These are phyloP conservation scores for Sebastes melanostomus DNA, from an alignment of 2,797 vertebrate species.

Conservation along the genomic window DNA sequence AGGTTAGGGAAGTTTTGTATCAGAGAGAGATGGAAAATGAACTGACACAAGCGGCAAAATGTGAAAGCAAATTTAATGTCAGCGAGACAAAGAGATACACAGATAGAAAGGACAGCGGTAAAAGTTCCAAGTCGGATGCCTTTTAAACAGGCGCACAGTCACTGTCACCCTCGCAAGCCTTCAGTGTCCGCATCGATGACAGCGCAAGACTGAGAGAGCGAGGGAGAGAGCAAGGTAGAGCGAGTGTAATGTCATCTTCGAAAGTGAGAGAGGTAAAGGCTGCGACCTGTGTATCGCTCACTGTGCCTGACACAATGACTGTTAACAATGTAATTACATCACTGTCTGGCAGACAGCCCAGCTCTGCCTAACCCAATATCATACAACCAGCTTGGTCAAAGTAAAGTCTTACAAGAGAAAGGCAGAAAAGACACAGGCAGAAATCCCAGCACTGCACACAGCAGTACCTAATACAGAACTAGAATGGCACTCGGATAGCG, in stretches of 20 bases:
- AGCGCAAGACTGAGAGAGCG: constrained; percentile 6
- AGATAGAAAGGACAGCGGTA: background rate
- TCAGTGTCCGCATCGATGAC: constrained; percentile 43
- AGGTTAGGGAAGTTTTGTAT: background rate
- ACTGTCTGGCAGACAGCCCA: constrained; percentile 57
- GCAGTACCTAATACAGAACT: background rate
- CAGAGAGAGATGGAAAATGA: background rate
- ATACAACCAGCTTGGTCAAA: constrained; percentile 27
- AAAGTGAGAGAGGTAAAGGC: constrained; percentile 58
- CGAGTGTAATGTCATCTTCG: constrained; percentile 54
- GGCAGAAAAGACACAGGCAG: background rate
- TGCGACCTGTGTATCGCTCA: constrained; percentile 49
- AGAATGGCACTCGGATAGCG: too few relatives aligned
- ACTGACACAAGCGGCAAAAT: background rate
- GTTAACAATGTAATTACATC: constrained; percentile 72
- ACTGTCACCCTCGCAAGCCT: constrained; percentile 8
- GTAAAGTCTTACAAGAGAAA: constrained; percentile 31
- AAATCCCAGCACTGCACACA: background rate
- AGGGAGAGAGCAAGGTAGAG: constrained; percentile 21
- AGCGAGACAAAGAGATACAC: constrained; percentile 10
- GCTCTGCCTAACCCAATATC: constrained; percentile 43
- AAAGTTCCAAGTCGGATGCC: constrained; percentile 11
- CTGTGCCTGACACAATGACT: constrained; percentile 56
- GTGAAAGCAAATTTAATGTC: constrained; percentile 2
- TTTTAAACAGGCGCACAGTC: constrained; percentile 22